Percentiles rank a stretch among this genome's conserved stretches.
These are phyloP conservation scores for Doryteuthis pealeii DNA, from an alignment of 1,140 invertebrate genomes.

Conservation along the genomic window DNA sequence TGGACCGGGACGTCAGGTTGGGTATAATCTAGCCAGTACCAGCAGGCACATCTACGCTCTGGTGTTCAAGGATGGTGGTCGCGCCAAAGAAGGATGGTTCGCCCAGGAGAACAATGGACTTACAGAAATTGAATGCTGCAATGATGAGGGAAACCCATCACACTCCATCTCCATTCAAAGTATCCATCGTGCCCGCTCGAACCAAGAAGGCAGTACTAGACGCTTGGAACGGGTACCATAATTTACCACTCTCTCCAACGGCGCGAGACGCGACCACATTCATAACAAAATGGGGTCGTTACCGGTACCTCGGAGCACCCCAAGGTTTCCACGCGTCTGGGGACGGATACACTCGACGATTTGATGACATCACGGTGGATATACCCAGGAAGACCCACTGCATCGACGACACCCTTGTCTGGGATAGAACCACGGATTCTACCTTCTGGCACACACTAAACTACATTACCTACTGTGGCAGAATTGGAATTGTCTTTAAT, in stretches of 20 bases:
- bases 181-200: too few relatives aligned
- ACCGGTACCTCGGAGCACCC: too few relatives aligned
- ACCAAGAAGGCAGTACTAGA: conserved; percentile 27
- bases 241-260: conserved; percentile 30
- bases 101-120: conserved; percentile 30
- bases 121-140: conserved; percentile 28
- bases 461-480: conserved; percentile 27
- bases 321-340: too few relatives aligned
- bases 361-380: conserved; percentile 30
- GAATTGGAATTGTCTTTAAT: conserved; percentile 45
- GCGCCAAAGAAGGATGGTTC: too few relatives aligned
- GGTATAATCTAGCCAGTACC: too few relatives aligned
- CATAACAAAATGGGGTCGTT: conserved; percentile 13
- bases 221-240: conserved; percentile 6
- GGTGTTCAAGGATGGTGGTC: too few relatives aligned
- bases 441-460: background rate
- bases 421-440: conserved; percentile 24
- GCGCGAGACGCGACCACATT: conserved; percentile 6
- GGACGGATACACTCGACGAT: conserved; percentile 13
- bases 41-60: too few relatives aligned
- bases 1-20: too few relatives aligned
- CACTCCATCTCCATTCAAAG: conserved; percentile 27
- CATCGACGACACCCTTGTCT: conserved; percentile 33
- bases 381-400: conserved; percentile 35
- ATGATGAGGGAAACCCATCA: conserved; percentile 29